Percentiles rank a stretch among this genome's conserved stretches.
These are phyloP conservation scores for Hippoglossus hippoglossus DNA, from an alignment of 2,797 vertebrate genomes.

Conservation along the genomic window DNA sequence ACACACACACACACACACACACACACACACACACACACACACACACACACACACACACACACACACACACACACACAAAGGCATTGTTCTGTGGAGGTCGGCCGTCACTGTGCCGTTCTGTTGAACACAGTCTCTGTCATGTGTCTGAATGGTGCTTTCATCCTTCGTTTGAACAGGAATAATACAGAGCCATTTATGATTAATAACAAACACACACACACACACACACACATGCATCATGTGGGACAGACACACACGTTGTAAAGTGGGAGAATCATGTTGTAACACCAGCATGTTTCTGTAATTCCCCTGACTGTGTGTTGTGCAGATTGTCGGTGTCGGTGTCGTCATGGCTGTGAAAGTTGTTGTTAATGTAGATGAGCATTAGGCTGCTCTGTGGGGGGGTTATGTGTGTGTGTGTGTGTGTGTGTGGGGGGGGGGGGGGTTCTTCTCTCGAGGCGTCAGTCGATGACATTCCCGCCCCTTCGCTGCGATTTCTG, in stretches of 20 bases:
- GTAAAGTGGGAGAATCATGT: neutral
- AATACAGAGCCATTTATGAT: slow-evolving; percentile 19
- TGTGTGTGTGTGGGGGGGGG: neutral
- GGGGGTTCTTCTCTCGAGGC: slow-evolving; percentile 38
- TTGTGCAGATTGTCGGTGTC: slow-evolving; percentile 44
- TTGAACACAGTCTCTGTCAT: slow-evolving; percentile 59
- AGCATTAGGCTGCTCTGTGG: neutral
- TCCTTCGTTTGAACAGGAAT: slow-evolving; percentile 31
- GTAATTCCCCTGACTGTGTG: slow-evolving; percentile 14
- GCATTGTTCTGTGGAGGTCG: slow-evolving; percentile 34
- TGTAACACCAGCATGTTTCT: slow-evolving; percentile 14
- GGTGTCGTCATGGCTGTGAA: slow-evolving; percentile 13
- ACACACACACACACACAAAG: slow-evolving; percentile 39
- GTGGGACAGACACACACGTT: neutral
- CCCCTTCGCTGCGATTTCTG: slow-evolving; percentile 46
- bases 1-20: neutral
- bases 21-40: neutral
- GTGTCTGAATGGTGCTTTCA: slow-evolving; percentile 54
- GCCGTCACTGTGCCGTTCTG: slow-evolving; percentile 27
- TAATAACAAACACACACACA: slow-evolving; percentile 22
- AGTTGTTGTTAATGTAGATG: neutral
- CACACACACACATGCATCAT: neutral
- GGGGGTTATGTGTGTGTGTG: neutral
- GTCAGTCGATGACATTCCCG: slow-evolving; percentile 60
- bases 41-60: slow-evolving; percentile 3